Conservation (phyloP, 1,140 invertebrate genomes). For the Geopemphigus sp. region DNA sequence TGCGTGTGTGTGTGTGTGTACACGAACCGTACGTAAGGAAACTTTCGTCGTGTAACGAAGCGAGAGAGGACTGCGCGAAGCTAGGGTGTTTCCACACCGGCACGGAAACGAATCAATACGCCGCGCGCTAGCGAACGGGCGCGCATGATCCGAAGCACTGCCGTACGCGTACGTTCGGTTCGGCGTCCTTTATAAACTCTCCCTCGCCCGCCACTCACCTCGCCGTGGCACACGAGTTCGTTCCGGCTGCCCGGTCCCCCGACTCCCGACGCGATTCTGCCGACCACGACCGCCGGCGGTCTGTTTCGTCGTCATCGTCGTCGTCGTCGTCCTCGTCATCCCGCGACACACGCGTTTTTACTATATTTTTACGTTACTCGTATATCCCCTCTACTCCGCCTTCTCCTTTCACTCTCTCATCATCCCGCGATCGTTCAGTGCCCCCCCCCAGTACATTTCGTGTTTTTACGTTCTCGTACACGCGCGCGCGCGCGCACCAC, state of each 20-base stretch:
- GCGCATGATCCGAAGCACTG: too few species aligned
- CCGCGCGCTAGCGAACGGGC: constrained; percentile 24
- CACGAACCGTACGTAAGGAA: not conserved
- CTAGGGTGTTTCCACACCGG: constrained; percentile 28
- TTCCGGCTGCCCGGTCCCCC: not conserved
- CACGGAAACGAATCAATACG: constrained; percentile 38
- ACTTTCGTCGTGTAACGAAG: not conserved
- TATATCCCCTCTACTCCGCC: not conserved
- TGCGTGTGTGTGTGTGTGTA: too few species aligned
- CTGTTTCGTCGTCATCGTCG: not conserved
- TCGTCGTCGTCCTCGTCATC: too few species aligned
- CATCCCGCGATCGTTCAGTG: not conserved
- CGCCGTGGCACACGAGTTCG: not conserved
- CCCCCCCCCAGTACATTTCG: not conserved
- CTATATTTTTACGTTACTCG: constrained; percentile 24
- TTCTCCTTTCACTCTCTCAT: not conserved
- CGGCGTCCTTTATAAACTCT: too few species aligned
- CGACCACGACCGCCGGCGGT: not conserved
- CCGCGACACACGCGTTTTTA: constrained; percentile 25
- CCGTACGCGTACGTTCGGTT: too few species aligned
- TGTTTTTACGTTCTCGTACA: too few species aligned
- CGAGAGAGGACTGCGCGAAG: not conserved
- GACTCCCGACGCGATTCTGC: not conserved
- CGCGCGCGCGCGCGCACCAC: too few species aligned
- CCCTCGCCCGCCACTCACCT: too few species aligned